Evolutionary conservation across 2,113 vertebrate genomes (phyloP).

Genomic region (Nothoprocta perdicaria): DNA sequence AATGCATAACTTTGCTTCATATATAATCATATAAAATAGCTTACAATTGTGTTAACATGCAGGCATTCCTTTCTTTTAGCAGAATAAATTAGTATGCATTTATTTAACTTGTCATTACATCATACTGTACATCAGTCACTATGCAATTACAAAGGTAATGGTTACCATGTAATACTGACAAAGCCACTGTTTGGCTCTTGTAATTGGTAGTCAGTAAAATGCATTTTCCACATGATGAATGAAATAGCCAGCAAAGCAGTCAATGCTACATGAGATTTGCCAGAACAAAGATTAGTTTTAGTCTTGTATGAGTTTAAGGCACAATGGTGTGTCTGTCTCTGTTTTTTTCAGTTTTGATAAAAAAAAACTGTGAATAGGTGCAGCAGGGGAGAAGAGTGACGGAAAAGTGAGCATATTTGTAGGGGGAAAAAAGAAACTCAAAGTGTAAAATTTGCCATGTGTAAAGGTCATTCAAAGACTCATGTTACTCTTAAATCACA

Average conservation of each 20-base stretch:
- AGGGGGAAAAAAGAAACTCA: neutral
- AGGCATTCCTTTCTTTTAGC: slow-evolving; percentile 41
- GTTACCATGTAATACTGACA: slow-evolving; percentile 66
- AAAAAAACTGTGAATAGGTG: neutral
- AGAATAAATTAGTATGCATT: slow-evolving; percentile 61
- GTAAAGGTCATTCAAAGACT: slow-evolving; percentile 2
- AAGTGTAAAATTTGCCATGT: slow-evolving; percentile 22
- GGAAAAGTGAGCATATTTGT: neutral
- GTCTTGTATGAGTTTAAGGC: neutral
- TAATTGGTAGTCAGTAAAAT: slow-evolving; percentile 62
- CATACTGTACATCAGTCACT: slow-evolving; percentile 64
- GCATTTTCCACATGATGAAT: slow-evolving; percentile 63
- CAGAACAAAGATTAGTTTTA: slow-evolving; percentile 59
- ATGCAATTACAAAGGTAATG: slow-evolving; percentile 72
- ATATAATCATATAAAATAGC: slow-evolving; percentile 44
- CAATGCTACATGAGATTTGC: slow-evolving; percentile 57
- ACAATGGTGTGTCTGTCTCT: slow-evolving; percentile 59
- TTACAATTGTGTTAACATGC: slow-evolving; percentile 43
- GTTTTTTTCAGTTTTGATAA: slow-evolving; percentile 21
- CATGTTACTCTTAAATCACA: neutral
- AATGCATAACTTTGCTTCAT: slow-evolving; percentile 39
- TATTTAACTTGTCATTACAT: slow-evolving; percentile 75
- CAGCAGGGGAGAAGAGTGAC: neutral
- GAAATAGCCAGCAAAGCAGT: slow-evolving; percentile 57
- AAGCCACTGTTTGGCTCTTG: slow-evolving; percentile 55